Evolutionary conservation across 2,797 vertebrate species (phyloP).

Genomic region (Lagorchestes hirsutus): DNA sequence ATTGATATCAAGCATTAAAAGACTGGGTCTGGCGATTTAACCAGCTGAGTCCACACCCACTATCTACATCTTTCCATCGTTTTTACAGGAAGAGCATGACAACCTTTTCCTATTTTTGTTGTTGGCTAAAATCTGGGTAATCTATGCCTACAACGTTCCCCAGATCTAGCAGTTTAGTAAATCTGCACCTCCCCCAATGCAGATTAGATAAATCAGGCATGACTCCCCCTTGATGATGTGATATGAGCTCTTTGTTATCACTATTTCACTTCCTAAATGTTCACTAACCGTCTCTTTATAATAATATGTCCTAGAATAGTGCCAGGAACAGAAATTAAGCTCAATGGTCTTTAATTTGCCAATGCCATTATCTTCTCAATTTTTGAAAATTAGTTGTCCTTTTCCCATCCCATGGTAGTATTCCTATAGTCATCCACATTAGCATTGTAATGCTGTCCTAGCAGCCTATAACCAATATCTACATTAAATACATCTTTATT

Average conservation of each 20-base stretch:
- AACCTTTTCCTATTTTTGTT: not conserved
- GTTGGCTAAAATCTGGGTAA: not conserved
- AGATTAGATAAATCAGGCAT: not conserved
- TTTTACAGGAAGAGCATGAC: not conserved
- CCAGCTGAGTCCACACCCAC: not conserved
- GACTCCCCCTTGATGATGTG: not conserved
- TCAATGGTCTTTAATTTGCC: not conserved
- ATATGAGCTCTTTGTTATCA: not conserved
- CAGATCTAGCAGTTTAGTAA: not conserved
- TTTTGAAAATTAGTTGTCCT: not conserved
- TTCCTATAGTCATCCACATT: not conserved
- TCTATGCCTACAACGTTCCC: not conserved
- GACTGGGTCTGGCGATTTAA: not conserved
- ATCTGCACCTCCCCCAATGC: not conserved
- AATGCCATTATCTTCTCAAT: not conserved
- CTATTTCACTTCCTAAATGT: not conserved
- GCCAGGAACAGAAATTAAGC: not conserved
- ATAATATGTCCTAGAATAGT: not conserved
- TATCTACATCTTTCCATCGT: not conserved
- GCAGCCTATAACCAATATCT: not conserved
- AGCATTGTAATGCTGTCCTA: not conserved
- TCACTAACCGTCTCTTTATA: not conserved
- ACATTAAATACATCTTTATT: not conserved
- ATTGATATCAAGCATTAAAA: not conserved
- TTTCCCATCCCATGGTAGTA: not conserved